phyloP scores from a whole-genome alignment of 2,113 vertebrate species.

The Ivindomyrus marchei region DNA sequence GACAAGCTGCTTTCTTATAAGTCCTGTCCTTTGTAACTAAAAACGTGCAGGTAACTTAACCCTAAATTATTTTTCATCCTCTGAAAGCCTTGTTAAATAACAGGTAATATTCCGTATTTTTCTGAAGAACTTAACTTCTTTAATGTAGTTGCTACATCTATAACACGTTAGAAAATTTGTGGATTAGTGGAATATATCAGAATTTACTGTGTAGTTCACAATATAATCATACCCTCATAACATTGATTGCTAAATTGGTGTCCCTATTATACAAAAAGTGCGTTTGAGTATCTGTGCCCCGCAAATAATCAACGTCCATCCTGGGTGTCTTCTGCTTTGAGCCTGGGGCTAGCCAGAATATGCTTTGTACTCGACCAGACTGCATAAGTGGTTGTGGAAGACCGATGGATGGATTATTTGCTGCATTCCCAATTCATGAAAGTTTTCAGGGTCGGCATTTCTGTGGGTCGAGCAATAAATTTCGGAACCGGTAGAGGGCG shows the following conservation, averaged over 20 bases:
- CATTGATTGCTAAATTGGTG: not conserved
- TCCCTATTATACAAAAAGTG: not conserved
- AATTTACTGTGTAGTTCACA: not conserved
- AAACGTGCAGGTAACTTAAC: not conserved
- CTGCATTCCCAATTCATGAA: not conserved
- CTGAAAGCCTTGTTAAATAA: not conserved
- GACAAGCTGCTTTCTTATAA: not conserved
- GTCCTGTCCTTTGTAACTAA: not conserved
- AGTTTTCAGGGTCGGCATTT: not conserved
- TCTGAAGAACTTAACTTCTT: not conserved
- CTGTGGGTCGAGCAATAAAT: not conserved
- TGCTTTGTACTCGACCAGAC: not conserved
- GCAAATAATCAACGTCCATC: not conserved
- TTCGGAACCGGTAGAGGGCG: not conserved
- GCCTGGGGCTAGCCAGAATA: not conserved
- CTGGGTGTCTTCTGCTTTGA: not conserved
- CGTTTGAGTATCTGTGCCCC: not conserved
- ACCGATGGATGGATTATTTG: not conserved
- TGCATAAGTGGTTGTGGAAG: not conserved
- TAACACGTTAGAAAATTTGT: not conserved
- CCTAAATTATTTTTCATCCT: too few species aligned
- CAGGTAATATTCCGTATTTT: not conserved
- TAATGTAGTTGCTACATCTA: not conserved
- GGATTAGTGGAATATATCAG: not conserved
- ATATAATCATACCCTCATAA: not conserved